Base-by-base conservation (phyloP, 2,113 vertebrate genomes). In the Nymphicus hollandicus region DNA sequence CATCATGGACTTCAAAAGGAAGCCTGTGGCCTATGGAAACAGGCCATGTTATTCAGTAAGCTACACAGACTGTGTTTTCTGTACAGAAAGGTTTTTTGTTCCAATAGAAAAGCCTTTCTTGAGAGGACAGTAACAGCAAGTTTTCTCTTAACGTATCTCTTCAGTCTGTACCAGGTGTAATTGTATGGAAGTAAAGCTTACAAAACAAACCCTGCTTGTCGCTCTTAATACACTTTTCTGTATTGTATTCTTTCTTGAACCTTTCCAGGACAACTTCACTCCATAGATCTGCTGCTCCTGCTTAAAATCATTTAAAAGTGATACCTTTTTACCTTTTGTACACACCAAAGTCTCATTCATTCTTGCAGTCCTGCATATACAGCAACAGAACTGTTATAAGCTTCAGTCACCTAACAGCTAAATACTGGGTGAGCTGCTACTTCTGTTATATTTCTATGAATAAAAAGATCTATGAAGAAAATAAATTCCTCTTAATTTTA, bases 111-210 rank as follows among this genome's bases (percentile, higher is more conserved):
- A 94, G 28, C 29, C 50, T 56, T 88, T 91, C n/a, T 78, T 50
- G n/a, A 71, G 39, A 88, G 52, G 74, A 68, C 15, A 49, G 46
- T 73, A 89, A 70, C 31, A 77, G 72, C 29, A 72, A 69, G 79
- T 89, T 88, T 89, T 81, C 73, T 81, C 35, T 74, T 83, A n/a
- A 56, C 13, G 0, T 61, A 53, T 64, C 61, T 88, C 56, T 86
- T 92, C 35, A 3, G 11, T 95, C 70, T 95, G 93, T 97, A 93
- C 37, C 65, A 43, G 83, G 47, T 97, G 77, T 94, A 92, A 92
- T 81, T 88, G 88, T 60, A 74, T 89, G 66, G 52, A 96, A 96
- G 95, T 95, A 95, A 97, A 97, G 89, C 83, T 95, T 95, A 81
- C 69, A 93, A 92, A 95, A 60, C 65, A 79, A 95, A 81, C 24